Percentiles rank a stretch among this genome's conserved stretches.
Conservation (phyloP, 2,888 invertebrate genomes). For the Lepeophtheirus nordmannii region DNA sequence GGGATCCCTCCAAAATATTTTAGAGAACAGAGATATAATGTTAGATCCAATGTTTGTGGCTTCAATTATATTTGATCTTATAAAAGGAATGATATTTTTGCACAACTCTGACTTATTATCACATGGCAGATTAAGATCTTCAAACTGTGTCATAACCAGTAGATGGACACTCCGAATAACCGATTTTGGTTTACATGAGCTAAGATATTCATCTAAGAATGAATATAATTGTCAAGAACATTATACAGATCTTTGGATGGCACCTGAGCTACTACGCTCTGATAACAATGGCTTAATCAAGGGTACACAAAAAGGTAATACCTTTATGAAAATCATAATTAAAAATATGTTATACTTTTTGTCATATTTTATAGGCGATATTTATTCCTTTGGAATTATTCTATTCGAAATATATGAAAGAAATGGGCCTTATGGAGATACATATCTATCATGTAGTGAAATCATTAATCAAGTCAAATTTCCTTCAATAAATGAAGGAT, state of each 20-base stretch:
- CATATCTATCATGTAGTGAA: conserved; percentile 28
- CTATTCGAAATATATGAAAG: conserved; percentile 67
- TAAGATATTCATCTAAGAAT: conserved; percentile 32
- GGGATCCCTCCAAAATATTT: conserved; percentile 74
- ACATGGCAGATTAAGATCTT: conserved; percentile 68
- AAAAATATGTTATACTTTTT: neutral
- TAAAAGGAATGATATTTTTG: conserved; percentile 66
- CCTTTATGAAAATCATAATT: neutral
- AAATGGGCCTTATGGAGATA: conserved; percentile 62
- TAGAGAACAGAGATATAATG: conserved; percentile 79
- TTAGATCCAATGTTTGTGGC: conserved; percentile 80
- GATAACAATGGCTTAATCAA: conserved; percentile 36
- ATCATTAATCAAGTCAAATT: conserved; percentile 19
- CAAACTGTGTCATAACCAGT: conserved; percentile 69
- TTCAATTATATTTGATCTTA: conserved; percentile 69
- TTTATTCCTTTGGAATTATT: conserved; percentile 67
- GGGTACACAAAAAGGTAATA: conserved; percentile 59
- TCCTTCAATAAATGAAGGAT: neutral
- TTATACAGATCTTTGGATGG: conserved; percentile 44
- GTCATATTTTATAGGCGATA: conserved; percentile 38
- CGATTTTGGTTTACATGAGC: conserved; percentile 69
- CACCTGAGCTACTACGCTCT: conserved; percentile 55
- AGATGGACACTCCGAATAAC: conserved; percentile 41
- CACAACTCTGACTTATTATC: conserved; percentile 62
- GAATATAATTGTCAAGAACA: conserved; percentile 9